Conservation (phyloP, 2,113 vertebrate species). For the Misgurnus anguillicaudatus region DNA sequence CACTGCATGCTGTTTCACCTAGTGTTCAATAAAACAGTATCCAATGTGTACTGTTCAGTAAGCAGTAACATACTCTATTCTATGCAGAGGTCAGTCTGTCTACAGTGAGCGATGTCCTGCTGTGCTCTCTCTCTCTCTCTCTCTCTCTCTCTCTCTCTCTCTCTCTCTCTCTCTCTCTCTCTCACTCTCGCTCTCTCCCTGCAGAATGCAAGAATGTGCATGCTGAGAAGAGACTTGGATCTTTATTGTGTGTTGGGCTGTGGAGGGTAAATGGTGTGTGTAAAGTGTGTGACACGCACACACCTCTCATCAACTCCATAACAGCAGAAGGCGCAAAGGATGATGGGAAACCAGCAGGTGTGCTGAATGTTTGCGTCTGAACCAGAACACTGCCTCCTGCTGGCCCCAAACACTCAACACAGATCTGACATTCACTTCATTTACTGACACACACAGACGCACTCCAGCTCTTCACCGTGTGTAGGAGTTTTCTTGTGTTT, state of each 20-base stretch:
- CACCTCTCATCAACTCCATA: conserved; percentile 8
- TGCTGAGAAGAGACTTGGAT: neutral
- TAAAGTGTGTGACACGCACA: neutral
- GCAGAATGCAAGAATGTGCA: too few species aligned
- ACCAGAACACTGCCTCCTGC: conserved; percentile 27
- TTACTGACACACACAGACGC: conserved; percentile 23
- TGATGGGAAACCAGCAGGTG: conserved; percentile 9
- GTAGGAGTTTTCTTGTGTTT: conserved; percentile 15
- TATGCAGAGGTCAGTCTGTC: neutral
- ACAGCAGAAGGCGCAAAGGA: neutral
- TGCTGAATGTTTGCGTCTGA: neutral
- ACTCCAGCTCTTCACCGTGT: conserved; percentile 9
- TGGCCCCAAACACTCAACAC: conserved; percentile 6
- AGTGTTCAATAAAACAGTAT: neutral
- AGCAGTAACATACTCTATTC: neutral
- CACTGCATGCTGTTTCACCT: neutral
- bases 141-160: neutral
- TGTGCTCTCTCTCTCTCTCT: neutral
- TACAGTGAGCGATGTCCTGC: neutral
- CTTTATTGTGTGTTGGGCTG: neutral
- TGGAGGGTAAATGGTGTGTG: neutral
- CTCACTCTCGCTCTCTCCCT: neutral
- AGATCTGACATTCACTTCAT: conserved; percentile 4
- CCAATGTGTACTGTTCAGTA: neutral
- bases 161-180: neutral